Percentiles rank a stretch among this genome's conserved stretches.
phyloP scores from a whole-genome alignment of 2,797 vertebrate species.

The Graptemys geographica region DNA sequence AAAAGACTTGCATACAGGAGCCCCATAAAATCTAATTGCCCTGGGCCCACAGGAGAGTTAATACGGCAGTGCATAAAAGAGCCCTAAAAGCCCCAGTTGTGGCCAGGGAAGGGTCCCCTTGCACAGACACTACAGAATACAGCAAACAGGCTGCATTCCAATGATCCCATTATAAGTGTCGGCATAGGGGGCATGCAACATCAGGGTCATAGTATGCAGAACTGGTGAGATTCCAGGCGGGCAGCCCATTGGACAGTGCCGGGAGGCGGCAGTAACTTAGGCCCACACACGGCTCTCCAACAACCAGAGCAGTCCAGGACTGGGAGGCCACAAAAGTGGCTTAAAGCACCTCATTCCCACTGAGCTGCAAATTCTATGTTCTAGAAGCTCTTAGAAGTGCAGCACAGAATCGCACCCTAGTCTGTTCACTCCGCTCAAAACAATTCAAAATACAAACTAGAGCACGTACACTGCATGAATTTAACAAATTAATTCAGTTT shows the following conservation, averaged over 20 bases:
- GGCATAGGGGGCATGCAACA: background rate
- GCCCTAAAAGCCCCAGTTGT: background rate
- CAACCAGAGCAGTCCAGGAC: background rate
- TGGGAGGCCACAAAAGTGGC: background rate
- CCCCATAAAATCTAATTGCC: no score
- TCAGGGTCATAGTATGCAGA: background rate
- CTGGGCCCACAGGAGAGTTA: no score
- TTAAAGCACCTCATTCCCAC: background rate
- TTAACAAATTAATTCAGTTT: background rate
- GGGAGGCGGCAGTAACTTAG: background rate
- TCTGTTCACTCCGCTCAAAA: background rate
- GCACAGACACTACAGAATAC: no score
- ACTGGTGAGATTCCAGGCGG: background rate
- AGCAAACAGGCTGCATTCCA: background rate
- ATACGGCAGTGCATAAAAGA: background rate
- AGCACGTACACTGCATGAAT: no score
- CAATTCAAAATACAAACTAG: background rate
- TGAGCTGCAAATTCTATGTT: background rate
- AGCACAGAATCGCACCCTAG: background rate
- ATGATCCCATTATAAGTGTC: background rate
- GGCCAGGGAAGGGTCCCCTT: background rate
- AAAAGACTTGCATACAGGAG: no score
- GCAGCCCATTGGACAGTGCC: no score
- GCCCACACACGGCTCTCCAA: background rate
- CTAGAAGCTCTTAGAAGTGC: background rate